Percentiles rank a stretch among this genome's conserved stretches.
Conservation (phyloP, 2,113 vertebrate genomes). For the Myiozetetes cayanensis region DNA sequence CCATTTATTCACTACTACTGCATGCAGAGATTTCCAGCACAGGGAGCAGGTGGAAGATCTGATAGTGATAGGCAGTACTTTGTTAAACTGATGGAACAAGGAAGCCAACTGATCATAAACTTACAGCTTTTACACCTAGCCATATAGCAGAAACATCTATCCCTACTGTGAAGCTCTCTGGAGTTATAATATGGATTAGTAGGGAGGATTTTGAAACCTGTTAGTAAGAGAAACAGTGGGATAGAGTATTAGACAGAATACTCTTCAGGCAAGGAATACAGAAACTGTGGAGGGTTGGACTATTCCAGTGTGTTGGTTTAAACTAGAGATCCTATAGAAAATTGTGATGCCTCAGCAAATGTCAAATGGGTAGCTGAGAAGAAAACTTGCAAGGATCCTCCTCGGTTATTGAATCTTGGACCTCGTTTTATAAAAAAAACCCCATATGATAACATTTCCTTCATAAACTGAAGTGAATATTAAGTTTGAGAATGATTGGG, state of each 20-base stretch:
- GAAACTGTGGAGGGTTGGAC: neutral
- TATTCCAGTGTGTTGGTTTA: neutral
- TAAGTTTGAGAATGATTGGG: neutral
- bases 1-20: neutral
- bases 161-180: neutral
- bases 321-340: neutral
- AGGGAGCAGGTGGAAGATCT: conserved; percentile 26
- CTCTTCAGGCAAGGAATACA: neutral
- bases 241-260: neutral
- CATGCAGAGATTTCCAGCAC: conserved; percentile 13
- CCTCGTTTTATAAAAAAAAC: neutral
- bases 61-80: neutral
- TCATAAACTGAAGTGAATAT: neutral
- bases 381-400: neutral
- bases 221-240: neutral
- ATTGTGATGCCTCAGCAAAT: fast-evolving
- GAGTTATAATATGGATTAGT: neutral
- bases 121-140: neutral
- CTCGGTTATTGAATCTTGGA: neutral
- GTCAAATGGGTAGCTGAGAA: neutral
- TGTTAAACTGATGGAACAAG: neutral
- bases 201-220: neutral
- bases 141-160: neutral
- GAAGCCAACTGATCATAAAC: neutral
- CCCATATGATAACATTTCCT: neutral